Evolutionary conservation across 2,113 vertebrate species (phyloP), one percentile per base, ranked within the genome.

Genomic region (Grammomys surdaster): DNA sequence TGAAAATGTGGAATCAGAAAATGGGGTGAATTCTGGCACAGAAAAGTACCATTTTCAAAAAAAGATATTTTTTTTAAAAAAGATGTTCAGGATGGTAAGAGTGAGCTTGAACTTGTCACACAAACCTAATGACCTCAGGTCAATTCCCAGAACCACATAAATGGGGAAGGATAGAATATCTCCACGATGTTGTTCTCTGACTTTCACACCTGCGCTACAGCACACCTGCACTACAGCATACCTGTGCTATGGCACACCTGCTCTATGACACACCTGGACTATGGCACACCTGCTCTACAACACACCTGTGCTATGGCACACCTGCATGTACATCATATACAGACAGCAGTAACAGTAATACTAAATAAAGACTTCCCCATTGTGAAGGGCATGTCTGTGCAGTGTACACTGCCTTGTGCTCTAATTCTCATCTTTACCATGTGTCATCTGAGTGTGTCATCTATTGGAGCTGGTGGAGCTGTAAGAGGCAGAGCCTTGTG

Each of bases 1-100:
- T 96, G 89, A 90, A 96, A 94, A 89, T 97, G 72, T 73, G 95
- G 90, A n/a, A 75, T 97, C 94, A 91, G 93, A 80, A 97, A 98
- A 89, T 48, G 33, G 54, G 24, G 16, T 70, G 12, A 63, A n/a
- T 76, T 91, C 20, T 72, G 58, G 11, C 19, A 86, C 40, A 89
- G 51, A 81, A 89, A 12, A 90, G 65, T 70, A 73, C 7, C 9
- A 20, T 48, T 91, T 96, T 33, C 67, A 77, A 86, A 90, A 80
- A 73, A 40, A 40, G 40, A 40, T 40, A 40, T 40, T 40, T 40
- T 40, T 48, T 91, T 96, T 33, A 60, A 77, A 86, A 90, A 36
- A 87, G 46, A 51, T 36, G 24, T 36, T n/a, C 0, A 0, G 43
- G 84, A 36, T 13, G 63, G 43, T 48, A 19, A 36, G 6, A 10